Conservation (phyloP, 2,888 invertebrate species). For the Drosophila vallismaia region DNA sequence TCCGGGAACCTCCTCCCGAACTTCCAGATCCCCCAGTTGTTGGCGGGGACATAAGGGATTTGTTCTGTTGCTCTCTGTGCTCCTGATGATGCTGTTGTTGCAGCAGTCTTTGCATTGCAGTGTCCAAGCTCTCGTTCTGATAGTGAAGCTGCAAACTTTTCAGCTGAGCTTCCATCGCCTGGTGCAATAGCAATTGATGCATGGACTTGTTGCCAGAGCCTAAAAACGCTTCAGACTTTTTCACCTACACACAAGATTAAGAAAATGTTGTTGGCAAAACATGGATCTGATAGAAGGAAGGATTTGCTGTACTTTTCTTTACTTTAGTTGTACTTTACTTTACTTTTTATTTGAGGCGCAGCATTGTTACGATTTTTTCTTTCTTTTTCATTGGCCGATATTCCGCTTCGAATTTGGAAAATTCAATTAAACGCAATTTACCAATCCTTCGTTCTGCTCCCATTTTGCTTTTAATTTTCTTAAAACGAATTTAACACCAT, state of each 20-base stretch:
- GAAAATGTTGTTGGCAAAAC: constrained; percentile 73
- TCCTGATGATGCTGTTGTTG: constrained; percentile 78
- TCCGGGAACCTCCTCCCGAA: constrained; percentile 79
- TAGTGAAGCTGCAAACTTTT: constrained; percentile 77
- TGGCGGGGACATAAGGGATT: constrained; percentile 39
- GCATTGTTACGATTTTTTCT: constrained; percentile 84
- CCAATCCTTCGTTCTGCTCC: constrained; percentile 81
- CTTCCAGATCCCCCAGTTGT: constrained; percentile 82
- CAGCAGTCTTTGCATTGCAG: constrained; percentile 66
- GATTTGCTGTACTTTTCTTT: constrained; percentile 67
- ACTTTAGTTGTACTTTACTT: constrained; percentile 29
- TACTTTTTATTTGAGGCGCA: constrained; percentile 33
- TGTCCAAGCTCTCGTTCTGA: constrained; percentile 71
- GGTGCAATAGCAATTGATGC: constrained; percentile 79
- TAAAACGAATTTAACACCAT: constrained; percentile 35
- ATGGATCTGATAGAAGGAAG: constrained; percentile 78
- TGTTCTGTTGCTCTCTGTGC: constrained; percentile 77
- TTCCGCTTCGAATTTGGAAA: constrained; percentile 62
- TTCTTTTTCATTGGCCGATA: constrained; percentile 83
- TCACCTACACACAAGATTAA: constrained; percentile 49
- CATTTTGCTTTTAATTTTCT: constrained; percentile 60
- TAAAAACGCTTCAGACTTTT: constrained; percentile 36
- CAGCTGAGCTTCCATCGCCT: constrained; percentile 76
- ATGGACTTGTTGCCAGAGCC: constrained; percentile 39
- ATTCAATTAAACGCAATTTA: constrained; percentile 55